Evolutionary conservation across 2,113 vertebrate species (phyloP), one percentile per base, ranked within the genome.

Genomic region (Sardina pilchardus): DNA sequence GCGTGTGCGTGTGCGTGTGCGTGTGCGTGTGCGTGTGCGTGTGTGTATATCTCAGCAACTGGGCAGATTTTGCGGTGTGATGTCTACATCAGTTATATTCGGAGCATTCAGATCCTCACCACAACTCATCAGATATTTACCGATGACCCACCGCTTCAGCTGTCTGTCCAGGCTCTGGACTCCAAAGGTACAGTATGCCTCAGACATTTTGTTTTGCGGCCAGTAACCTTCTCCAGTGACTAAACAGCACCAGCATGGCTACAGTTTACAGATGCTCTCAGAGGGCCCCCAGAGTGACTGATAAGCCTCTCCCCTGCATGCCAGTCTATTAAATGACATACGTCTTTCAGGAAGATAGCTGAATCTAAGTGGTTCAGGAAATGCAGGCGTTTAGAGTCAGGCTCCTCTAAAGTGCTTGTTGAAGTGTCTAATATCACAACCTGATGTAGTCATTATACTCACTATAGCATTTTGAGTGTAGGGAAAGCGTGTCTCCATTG

Each of bases 141-240:
- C 16, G 94, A 94, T 0, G 92, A 94, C 83, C 93, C 92, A 1
- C 94, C 91, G 0, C 85, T 95, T 39, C 94, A 94, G 81, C 81
- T 95, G 83, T 91, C 92, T 16, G 91, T 94, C 85, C 90, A 88
- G 78, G 92, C 93, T 0, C 82, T 94, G 90, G 94, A 95, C 89
- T 87, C 88, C 1, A 82, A 93, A 95, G 94, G 93, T 94, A 83
- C n/a, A n/a, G n/a, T 36, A 14, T 34, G n/a, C 17, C 5, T 71
- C 63, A 75, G 26, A 16, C 14, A 16, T 63, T 63, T n/a, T 63
- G n/a, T 63, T 78, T 39, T 17, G 14, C 71, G 36, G 34, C 34
- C 71, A 17, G n/a, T 14, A 75, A 75, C 67, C 26, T 75, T 3
- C 26, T 75, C 19, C 56, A 63, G 26, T 34, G 26, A 30, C 34